phyloP scores from a whole-genome alignment of 2,113 vertebrate species.

The Murina feae region DNA sequence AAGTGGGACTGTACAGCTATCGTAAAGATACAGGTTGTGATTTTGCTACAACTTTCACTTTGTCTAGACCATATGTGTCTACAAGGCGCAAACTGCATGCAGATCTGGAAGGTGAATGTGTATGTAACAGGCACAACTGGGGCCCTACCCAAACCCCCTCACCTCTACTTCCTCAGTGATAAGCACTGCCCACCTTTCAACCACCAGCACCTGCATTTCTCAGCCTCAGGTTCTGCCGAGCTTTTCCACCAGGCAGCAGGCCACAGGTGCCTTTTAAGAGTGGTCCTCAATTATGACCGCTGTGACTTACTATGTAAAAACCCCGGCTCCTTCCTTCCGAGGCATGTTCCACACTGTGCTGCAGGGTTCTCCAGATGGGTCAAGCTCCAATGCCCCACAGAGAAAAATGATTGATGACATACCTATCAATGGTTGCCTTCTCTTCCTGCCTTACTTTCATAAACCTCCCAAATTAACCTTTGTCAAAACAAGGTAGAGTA shows the following conservation, averaged over 20 bases:
- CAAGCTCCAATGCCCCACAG: background rate
- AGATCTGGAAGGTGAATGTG: background rate
- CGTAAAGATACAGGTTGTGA: background rate
- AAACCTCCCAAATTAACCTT: background rate
- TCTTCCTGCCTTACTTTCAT: background rate
- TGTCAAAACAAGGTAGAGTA: background rate
- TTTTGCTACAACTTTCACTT: background rate
- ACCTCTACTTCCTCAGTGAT: background rate
- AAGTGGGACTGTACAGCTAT: background rate
- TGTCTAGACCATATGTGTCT: background rate
- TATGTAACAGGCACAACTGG: background rate
- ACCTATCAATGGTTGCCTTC: background rate
- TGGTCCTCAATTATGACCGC: background rate
- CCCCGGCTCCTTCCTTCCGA: background rate
- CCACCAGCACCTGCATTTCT: background rate
- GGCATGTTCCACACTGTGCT: background rate
- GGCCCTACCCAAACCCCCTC: background rate
- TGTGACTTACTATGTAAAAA: background rate
- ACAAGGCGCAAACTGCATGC: background rate
- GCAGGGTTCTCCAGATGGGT: background rate
- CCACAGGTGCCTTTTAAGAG: background rate
- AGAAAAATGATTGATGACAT: background rate
- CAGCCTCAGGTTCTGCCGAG: background rate
- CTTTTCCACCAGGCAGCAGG: background rate
- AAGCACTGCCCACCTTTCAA: background rate